Conservation (phyloP, 2,888 invertebrate genomes). For the Ceriagrion tenellum region DNA sequence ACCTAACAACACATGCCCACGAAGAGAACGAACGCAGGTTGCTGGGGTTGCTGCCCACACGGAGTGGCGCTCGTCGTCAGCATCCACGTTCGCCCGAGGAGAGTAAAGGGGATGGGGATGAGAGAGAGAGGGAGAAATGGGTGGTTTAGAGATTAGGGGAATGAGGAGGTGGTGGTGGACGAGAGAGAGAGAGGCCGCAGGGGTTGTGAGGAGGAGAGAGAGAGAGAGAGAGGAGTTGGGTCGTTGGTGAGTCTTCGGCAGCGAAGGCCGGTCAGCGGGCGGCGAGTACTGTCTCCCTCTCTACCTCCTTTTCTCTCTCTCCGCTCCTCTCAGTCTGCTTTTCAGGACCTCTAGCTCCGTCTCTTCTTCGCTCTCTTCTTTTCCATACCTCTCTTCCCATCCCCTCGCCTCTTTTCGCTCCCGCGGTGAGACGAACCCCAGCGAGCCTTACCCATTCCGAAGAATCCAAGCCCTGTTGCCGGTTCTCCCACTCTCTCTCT, state of each 20-base stretch:
- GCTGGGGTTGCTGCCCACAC: slow-evolving; percentile 68
- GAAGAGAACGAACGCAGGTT: slow-evolving; percentile 61
- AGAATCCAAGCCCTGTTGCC: slow-evolving; percentile 68
- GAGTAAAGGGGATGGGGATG: slow-evolving; percentile 35
- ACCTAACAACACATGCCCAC: slow-evolving; percentile 66
- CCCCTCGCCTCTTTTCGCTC: slow-evolving; percentile 30
- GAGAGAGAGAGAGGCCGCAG: slow-evolving; percentile 8
- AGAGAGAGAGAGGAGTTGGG: background rate
- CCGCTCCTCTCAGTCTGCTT: slow-evolving; percentile 20
- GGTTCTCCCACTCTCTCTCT: slow-evolving; percentile 45
- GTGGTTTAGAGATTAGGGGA: slow-evolving; percentile 66
- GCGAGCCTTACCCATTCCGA: slow-evolving; percentile 69
- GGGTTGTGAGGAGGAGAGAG: slow-evolving; percentile 6
- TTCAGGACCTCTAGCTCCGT: slow-evolving; percentile 40
- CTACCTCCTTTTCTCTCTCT: background rate
- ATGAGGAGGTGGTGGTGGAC: slow-evolving; percentile 44
- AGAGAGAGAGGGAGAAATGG: slow-evolving; percentile 36
- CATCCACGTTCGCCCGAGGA: slow-evolving; percentile 63
- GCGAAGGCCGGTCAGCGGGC: slow-evolving; percentile 67
- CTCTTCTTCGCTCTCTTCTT: slow-evolving; percentile 27
- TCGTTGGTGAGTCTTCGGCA: slow-evolving; percentile 66
- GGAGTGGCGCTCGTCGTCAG: slow-evolving; percentile 64
- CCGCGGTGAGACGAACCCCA: slow-evolving; percentile 39
- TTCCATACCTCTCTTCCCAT: background rate
- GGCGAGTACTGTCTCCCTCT: slow-evolving; percentile 60